These are phyloP conservation scores for Dorcus hopei DNA, from an alignment of 2,888 invertebrate species.

Conservation along the genomic window DNA sequence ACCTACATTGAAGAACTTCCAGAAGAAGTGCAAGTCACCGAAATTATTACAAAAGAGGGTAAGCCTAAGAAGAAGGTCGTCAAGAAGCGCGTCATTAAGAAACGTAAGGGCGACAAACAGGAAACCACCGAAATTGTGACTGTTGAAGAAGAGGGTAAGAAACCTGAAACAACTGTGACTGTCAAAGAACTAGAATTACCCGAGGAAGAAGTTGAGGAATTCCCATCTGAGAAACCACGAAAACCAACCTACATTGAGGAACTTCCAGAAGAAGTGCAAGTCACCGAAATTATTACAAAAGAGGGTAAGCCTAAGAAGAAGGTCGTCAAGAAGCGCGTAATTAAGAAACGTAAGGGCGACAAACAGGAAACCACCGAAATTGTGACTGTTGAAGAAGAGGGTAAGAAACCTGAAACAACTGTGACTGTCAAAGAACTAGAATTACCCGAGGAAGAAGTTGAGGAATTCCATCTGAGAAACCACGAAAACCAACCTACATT, in stretches of 20 bases:
- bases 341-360: slow-evolving; percentile 42
- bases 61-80: slow-evolving; percentile 28
- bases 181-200: slow-evolving; percentile 28
- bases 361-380: slow-evolving; percentile 51
- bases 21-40: slow-evolving; percentile 32
- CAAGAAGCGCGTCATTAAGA: slow-evolving; percentile 43
- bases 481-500: not conserved
- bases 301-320: slow-evolving; percentile 43
- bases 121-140: slow-evolving; percentile 33
- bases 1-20: slow-evolving; percentile 34
- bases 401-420: slow-evolving; percentile 43
- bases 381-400: slow-evolving; percentile 48
- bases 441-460: slow-evolving; percentile 30
- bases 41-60: slow-evolving; percentile 29
- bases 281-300: slow-evolving; percentile 39
- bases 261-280: slow-evolving; percentile 36
- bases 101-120: slow-evolving; percentile 39
- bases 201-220: slow-evolving; percentile 32
- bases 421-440: slow-evolving; percentile 41
- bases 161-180: slow-evolving; percentile 47
- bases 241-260: slow-evolving; percentile 25
- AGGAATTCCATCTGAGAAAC: slow-evolving; percentile 16
- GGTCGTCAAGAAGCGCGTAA: slow-evolving; percentile 39
- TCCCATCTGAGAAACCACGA: slow-evolving; percentile 20
- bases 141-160: slow-evolving; percentile 36